Percentiles rank a stretch among this genome's conserved stretches.
These are phyloP conservation scores for Megaceryle alcyon DNA, from an alignment of 2,797 vertebrate genomes.

Conservation along the genomic window DNA sequence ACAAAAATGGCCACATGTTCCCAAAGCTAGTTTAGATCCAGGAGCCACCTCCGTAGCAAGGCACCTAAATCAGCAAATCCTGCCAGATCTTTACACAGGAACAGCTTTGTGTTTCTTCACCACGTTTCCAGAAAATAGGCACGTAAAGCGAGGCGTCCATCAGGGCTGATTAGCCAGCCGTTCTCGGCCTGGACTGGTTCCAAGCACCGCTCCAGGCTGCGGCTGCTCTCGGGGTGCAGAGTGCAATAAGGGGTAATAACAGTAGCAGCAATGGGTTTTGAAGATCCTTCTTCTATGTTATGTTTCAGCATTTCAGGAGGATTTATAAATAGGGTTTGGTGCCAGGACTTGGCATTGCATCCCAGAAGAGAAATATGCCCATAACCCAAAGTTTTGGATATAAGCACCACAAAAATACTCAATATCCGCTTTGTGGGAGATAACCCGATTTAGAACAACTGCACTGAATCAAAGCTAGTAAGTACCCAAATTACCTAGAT, in stretches of 20 bases:
- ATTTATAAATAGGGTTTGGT: not conserved
- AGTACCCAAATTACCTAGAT: not conserved
- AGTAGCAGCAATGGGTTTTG: fast-evolving
- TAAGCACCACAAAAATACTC: not conserved
- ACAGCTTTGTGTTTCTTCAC: not conserved
- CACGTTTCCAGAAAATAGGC: not conserved
- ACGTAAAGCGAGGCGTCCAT: fast-evolving
- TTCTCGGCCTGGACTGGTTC: not conserved
- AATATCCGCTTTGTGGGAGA: not conserved
- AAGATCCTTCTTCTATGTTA: not conserved
- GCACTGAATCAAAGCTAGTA: not conserved
- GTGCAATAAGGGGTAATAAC: fast-evolving
- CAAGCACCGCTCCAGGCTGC: not conserved
- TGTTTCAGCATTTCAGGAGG: not conserved
- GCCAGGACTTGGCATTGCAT: not conserved
- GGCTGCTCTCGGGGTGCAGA: not conserved
- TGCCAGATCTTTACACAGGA: not conserved
- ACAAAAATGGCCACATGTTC: not conserved
- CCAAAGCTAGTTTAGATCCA: not conserved
- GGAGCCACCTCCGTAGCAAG: not conserved
- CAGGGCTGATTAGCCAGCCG: not conserved
- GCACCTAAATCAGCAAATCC: not conserved
- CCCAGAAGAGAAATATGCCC: not conserved
- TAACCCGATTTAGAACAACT: not conserved
- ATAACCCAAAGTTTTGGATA: not conserved